Base-by-base conservation (phyloP, 35 echinoderm and acorn worm species). In the Eucidaris tribuloides region DNA sequence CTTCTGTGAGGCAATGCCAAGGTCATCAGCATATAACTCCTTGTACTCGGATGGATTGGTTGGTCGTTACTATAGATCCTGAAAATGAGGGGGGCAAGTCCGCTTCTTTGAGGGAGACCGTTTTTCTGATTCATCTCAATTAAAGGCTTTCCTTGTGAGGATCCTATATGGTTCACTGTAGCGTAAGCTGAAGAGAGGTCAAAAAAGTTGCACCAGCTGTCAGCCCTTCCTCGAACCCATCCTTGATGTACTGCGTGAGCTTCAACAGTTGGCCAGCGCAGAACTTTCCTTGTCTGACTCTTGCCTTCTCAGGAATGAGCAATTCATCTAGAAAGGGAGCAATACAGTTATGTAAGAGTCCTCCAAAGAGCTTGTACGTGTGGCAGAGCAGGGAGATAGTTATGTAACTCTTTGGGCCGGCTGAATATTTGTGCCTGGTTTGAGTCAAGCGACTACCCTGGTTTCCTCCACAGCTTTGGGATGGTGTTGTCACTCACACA, bases 291-390 rank as follows among this genome's bases (percentile, higher is more conserved):
- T 48, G 54, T 13, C 79, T 59, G 50, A 81, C 58, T 0, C 61
- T 58, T 72, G 80, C 87, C 55, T 79, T 46, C 32, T 89, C 61
- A 2, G 79, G 87, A 62, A 83, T 89, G 48, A 89, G 38, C 7
- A 41, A 35, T 34, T 89, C 63, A 42, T 86, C 83, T 36, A 78
- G 25, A 22, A 57, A 24, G 1, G n/a, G 81, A 34, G 32, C 54
- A 42, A 86, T 79, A 57, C 84, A 46, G 64, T 70, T 70, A 35
- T 34, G 64, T 4, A 70, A 0, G 64, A 70, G 38, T 7, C 63
- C 35, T 78, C 79, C 84, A 56, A 86, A 86, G 45, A 86, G 83
- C 83, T 85, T 85, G 83, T 83, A 85, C 17, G 48, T 85, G 45
- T 71, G 42, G 30, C 83, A 62, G 48, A 85, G 45, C 52, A 76